A percentile compares a stretch with the other conserved stretches of the same genome.
phyloP scores from a whole-genome alignment of 2,888 invertebrate species.

The Lepetodrilus schrolli region DNA sequence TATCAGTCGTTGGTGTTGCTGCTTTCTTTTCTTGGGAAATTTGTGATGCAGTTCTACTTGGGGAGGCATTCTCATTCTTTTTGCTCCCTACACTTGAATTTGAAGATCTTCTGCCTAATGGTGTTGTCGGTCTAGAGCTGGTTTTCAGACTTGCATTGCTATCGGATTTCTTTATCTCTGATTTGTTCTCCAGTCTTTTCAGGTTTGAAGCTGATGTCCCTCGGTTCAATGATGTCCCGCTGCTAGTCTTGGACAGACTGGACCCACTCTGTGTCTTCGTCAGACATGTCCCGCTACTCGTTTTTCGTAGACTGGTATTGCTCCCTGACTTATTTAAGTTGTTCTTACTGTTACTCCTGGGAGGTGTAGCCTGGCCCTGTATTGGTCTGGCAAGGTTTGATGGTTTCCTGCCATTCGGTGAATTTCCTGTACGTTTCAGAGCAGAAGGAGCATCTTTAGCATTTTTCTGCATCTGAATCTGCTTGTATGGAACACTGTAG shows the following conservation, averaged over 20 bases:
- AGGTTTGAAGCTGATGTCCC: constrained; percentile 38
- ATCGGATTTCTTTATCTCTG: constrained; percentile 58
- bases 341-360: constrained; percentile 47
- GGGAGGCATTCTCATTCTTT: constrained; percentile 28
- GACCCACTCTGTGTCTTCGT: constrained; percentile 53
- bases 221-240: constrained; percentile 33
- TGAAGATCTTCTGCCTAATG: constrained; percentile 45
- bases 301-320: constrained; percentile 47
- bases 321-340: constrained; percentile 52
- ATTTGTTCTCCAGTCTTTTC: constrained; percentile 45
- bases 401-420: constrained; percentile 2
- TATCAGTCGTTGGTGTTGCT: neutral
- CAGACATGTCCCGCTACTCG: constrained; percentile 54
- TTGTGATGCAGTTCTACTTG: constrained; percentile 34
- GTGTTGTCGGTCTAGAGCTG: constrained; percentile 58
- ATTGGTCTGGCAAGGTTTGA: constrained; percentile 33
- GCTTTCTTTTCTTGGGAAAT: neutral
- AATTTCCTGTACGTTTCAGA: constrained; percentile 21
- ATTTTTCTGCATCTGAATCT: constrained; percentile 44
- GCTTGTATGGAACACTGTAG: constrained; percentile 39
- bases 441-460: constrained; percentile 41
- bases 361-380: constrained; percentile 18
- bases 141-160: constrained; percentile 73
- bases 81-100: constrained; percentile 33
- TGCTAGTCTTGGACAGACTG: constrained; percentile 51